phyloP scores from a whole-genome alignment of 2,888 invertebrate species.

The Oeneis ivallda region DNA sequence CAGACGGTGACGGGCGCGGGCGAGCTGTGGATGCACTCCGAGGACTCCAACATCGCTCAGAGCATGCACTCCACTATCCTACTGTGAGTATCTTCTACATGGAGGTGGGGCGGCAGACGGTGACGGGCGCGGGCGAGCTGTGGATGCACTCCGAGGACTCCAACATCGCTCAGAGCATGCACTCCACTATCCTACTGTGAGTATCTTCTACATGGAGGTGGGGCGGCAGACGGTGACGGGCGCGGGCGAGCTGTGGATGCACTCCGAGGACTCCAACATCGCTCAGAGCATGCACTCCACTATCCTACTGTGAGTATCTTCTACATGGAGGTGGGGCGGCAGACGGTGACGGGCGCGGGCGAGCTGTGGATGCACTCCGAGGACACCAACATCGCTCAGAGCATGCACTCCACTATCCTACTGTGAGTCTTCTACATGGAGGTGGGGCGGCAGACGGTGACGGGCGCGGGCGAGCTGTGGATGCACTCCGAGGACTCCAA shows the following conservation, averaged over 20 bases:
- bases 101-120: slow-evolving; percentile 94
- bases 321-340: slow-evolving; percentile 96
- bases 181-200: slow-evolving; percentile 90
- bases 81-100: too few relatives aligned
- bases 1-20: slow-evolving; percentile 86
- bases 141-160: slow-evolving; percentile 97
- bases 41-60: too few relatives aligned
- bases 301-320: too few relatives aligned
- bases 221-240: slow-evolving; percentile 92
- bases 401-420: slow-evolving; percentile 53
- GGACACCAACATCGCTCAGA: slow-evolving; percentile 76
- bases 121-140: slow-evolving; percentile 94
- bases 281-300: too few relatives aligned
- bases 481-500: too few relatives aligned
- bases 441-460: slow-evolving; percentile 92
- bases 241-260: too few relatives aligned
- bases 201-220: slow-evolving; percentile 95
- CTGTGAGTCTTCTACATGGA: slow-evolving; percentile 97
- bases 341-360: slow-evolving; percentile 85
- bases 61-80: too few relatives aligned
- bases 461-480: slow-evolving; percentile 85
- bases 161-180: slow-evolving; percentile 95
- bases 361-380: slow-evolving; percentile 49
- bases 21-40: too few relatives aligned
- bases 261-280: too few relatives aligned